These are phyloP conservation scores for Microctenopoma steveboyesi DNA, from an alignment of 2,797 vertebrate genomes.

Conservation along the genomic window DNA sequence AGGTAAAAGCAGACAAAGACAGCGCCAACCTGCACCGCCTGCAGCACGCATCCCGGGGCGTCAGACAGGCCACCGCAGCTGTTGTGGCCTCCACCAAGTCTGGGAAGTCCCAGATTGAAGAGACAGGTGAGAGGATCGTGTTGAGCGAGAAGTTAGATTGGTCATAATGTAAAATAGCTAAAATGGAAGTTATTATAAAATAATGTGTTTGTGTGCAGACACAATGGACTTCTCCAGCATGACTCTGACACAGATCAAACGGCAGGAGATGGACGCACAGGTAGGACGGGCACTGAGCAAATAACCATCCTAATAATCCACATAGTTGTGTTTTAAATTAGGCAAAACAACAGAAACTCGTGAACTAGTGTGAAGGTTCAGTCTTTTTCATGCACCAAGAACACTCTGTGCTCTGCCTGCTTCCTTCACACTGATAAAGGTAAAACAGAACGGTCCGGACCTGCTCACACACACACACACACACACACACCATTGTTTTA, in stretches of 20 bases:
- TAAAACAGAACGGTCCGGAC: constrained; percentile 43
- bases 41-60: constrained; percentile 90
- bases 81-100: constrained; percentile 97
- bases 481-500: constrained; percentile 40
- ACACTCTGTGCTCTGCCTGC: constrained; percentile 13
- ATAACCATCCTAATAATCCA: not conserved
- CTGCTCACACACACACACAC: not conserved
- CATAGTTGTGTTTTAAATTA: not conserved
- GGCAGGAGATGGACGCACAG: constrained; percentile 98
- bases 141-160: not conserved
- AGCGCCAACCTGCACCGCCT: constrained; percentile 90
- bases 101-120: constrained; percentile 93
- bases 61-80: constrained; percentile 92
- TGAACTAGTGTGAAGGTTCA: not conserved
- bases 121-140: constrained; percentile 83
- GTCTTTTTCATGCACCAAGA: constrained; percentile 4
- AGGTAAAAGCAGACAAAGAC: constrained; percentile 98
- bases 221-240: constrained; percentile 97
- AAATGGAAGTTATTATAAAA: not conserved
- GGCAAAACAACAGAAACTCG: not conserved
- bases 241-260: constrained; percentile 97
- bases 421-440: constrained; percentile 31
- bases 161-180: not conserved
- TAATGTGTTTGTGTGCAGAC: constrained; percentile 77
- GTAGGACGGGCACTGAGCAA: constrained; percentile 64